A percentile compares a stretch with the other conserved stretches of the same genome.
Conservation (phyloP, 2,888 invertebrate species). For the Callyntrura sp. region DNA sequence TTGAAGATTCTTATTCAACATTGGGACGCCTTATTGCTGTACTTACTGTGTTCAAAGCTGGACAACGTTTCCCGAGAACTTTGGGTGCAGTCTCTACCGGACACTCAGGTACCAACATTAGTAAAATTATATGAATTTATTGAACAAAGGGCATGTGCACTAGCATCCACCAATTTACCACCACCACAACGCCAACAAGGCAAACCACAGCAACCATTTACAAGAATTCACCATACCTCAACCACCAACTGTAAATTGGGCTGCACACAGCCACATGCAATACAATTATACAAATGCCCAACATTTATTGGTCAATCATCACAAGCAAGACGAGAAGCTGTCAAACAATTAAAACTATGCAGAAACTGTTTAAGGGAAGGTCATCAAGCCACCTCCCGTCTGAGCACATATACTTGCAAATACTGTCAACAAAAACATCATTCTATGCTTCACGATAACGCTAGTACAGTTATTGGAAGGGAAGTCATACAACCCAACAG, state of each 20-base stretch:
- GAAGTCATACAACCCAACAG: too few species aligned
- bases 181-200: neutral
- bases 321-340: neutral
- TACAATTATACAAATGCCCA: neutral
- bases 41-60: slow-evolving; percentile 50
- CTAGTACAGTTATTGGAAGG: too few species aligned
- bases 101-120: slow-evolving; percentile 27
- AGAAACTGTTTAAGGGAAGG: neutral
- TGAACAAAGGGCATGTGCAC: slow-evolving; percentile 57
- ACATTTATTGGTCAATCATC: too few species aligned
- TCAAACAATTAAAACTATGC: neutral
- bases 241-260: neutral
- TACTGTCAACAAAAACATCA: neutral
- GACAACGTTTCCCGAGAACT: slow-evolving; percentile 55
- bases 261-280: neutral
- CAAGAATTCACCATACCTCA: too few species aligned
- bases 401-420: neutral
- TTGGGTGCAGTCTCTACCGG: slow-evolving; percentile 60
- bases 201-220: neutral
- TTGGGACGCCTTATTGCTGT: slow-evolving; percentile 55
- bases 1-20: too few species aligned
- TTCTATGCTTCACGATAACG: neutral
- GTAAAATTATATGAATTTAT: slow-evolving; percentile 36
- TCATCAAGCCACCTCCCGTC: neutral
- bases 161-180: neutral